phyloP scores from a whole-genome alignment of 2,113 vertebrate genomes.

The Scytalopus superciliaris region DNA sequence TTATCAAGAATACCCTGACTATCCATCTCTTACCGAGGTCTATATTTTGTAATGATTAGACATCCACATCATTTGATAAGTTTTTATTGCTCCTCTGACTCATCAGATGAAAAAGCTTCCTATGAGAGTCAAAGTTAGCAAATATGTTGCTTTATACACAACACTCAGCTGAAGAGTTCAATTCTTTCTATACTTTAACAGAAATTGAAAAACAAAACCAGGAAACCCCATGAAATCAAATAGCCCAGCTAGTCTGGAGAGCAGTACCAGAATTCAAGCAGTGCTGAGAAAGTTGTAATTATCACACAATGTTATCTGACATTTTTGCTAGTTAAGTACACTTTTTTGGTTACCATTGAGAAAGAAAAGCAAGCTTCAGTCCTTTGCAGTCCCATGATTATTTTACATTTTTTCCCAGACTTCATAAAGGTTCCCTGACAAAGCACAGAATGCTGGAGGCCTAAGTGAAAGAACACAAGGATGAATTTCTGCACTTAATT shows the following conservation, averaged over 20 bases:
- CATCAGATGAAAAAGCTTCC: not conserved
- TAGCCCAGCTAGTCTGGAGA: not conserved
- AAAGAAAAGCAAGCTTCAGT: not conserved
- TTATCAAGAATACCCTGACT: not conserved
- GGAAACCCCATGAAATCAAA: not conserved
- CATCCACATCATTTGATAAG: not conserved
- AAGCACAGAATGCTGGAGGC: not conserved
- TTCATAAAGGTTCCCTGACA: not conserved
- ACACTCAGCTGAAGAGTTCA: not conserved
- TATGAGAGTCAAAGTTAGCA: not conserved
- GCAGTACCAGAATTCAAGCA: not conserved
- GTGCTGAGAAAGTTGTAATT: not conserved
- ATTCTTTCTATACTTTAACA: not conserved
- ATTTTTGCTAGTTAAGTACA: not conserved
- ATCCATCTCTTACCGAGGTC: not conserved
- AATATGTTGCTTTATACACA: not conserved
- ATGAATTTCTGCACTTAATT: not conserved
- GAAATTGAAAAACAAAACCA: not conserved
- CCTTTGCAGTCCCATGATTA: not conserved
- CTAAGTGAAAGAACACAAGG: conserved; percentile 13
- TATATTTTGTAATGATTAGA: not conserved
- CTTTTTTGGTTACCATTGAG: not conserved
- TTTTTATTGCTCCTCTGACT: not conserved
- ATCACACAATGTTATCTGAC: not conserved
- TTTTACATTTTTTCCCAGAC: not conserved